Conservation (phyloP, 2,113 vertebrate species). For the Halichoeres trimaculatus region DNA sequence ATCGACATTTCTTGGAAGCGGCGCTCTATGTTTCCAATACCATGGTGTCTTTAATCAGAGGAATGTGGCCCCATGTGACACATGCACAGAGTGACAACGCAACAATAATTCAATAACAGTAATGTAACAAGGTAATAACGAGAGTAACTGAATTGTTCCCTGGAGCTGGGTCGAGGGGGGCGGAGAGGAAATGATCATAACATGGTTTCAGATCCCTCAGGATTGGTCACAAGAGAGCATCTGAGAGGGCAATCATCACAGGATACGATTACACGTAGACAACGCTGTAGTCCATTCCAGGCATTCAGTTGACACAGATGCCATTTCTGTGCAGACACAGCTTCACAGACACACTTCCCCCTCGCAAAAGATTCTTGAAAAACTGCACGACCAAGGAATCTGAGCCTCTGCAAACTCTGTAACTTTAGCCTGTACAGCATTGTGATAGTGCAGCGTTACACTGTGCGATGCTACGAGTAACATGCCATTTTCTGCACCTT, state of each 20-base stretch:
- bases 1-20: neutral
- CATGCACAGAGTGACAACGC: constrained; percentile 23
- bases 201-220: constrained; percentile 57
- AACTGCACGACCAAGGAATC: neutral
- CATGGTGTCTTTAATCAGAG: constrained; percentile 59
- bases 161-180: constrained; percentile 25
- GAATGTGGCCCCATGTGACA: constrained; percentile 64
- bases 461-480: too few species aligned
- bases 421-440: too few species aligned
- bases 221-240: constrained; percentile 56
- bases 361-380: neutral
- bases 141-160: constrained; percentile 65
- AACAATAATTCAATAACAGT: constrained; percentile 70
- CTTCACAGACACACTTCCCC: too few species aligned
- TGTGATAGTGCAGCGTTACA: too few species aligned
- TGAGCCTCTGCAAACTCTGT: neutral
- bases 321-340: too few species aligned
- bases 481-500: too few species aligned
- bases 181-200: constrained; percentile 67
- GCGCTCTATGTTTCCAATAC: constrained; percentile 26
- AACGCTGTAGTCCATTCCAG: neutral
- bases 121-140: constrained; percentile 71
- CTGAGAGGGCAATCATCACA: constrained; percentile 39
- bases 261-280: constrained; percentile 33
- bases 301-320: constrained; percentile 5